Base-by-base conservation (phyloP, 2,113 vertebrate genomes). In the Kryptolebias marmoratus region DNA sequence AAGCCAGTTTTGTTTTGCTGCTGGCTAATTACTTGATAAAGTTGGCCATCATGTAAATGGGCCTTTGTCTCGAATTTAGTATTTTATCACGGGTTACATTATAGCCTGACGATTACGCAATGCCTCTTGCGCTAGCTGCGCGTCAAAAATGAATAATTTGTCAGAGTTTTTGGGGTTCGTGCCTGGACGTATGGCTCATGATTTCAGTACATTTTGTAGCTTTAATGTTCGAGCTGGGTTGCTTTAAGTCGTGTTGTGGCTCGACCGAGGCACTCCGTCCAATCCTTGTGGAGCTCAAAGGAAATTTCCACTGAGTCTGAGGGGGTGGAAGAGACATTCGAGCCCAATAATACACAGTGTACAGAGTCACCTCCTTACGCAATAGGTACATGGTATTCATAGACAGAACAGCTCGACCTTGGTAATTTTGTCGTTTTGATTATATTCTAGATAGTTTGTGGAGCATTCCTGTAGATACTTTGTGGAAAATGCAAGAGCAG, bases 251-350 rank as follows among this genome's bases (percentile, higher is more conserved):
- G 27, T 75, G 71, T 65, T 69, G 60, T 64, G 70, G 75, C 73
- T 57, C 1, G 68, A 49, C 44, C 50, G 45, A 68, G 68, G 60
- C 64, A 71, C 61, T 81, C 75, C 59, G 49, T 56, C 49, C 42
- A 11, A 57, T 60, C 65, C 59, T 74, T 84, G 66, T 73, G 77
- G 71, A 77, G 54, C 64, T 82, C 71, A 2, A 81, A 71, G 90
- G 89, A 90, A 92, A 90, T 90, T 90, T 90, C 90, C 87, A 88
- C 87, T 90, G 77, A 61, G 73, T 44, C 39, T 67, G 71, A 57
- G 32, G 47, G 59, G 66, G 57, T 10, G 57, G 52, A 11, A 28
- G 52, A 67, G 55, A 56, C 22, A 7, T 42, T 13, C 18, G 31
- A 52, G 52, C 45, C 64, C 42, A 30, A 49, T 47, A 61, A 82